Base-by-base conservation (phyloP, 2,888 invertebrate genomes). In the Rotaria sp. region DNA sequence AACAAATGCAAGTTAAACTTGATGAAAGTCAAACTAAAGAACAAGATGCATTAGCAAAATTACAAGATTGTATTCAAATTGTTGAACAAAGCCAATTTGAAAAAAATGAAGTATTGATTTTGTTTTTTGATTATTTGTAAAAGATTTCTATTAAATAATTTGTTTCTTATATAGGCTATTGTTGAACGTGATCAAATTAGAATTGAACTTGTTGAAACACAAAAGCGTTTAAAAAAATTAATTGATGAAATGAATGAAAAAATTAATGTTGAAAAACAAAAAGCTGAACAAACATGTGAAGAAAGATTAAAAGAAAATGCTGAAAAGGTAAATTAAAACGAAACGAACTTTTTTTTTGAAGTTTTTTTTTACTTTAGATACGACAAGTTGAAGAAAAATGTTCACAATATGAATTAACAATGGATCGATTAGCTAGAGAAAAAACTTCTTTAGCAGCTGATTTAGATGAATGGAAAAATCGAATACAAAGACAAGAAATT, bases 31-130 rank as follows among this genome's bases (percentile, higher is more conserved):
- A 80, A n/a, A 45, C 26, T 13, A 80, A 80, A 80, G 80, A 80
- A 80, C 26, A 45, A n/a, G 26, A n/a, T 13, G n/a, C 80, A 80
- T 80, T 80, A 80, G 24, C 80, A 24, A 80, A 80, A 80, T 80
- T 80, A 45, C 80, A 80, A n/a, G 80, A 80, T n/a, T 80, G 80
- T n/a, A 45, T 80, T 80, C 41, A 45, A 80, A 80, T 80, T 45
- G 80, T 45, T 45, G 80, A 80, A 45, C 80, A 80, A 45, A 80
- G n/a, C 45, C 80, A 80, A 80, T 80, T 80, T n/a, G 80, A 80
- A 80, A 80, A 80, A 10, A 80, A 41, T 26, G 80, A 80, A n/a
- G 75, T 41, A 75, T 50, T 18, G 50, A 50, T 21, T 7, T 24
- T 21, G 1, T 13, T 38, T 26, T 21, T 5, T 41, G 21, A 0